Conservation (phyloP, 2,797 vertebrate species). For the Malurus splendens region DNA sequence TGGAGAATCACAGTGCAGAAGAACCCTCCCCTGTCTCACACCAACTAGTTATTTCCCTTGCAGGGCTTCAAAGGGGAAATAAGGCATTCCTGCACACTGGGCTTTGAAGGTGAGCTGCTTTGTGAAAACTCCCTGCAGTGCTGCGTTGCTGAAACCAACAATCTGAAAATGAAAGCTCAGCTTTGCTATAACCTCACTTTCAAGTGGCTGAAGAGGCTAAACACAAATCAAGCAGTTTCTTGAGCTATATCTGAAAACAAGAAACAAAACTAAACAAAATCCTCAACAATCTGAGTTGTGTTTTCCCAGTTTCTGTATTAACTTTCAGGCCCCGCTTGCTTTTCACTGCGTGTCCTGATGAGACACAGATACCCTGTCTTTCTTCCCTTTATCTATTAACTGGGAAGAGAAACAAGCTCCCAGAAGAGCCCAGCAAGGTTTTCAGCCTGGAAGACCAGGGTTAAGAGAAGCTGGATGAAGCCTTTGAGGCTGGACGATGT, state of each 20-base stretch:
- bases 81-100: background rate
- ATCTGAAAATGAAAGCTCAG: background rate
- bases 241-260: background rate
- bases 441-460: background rate
- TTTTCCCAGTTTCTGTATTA: background rate
- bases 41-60: background rate
- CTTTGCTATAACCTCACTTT: background rate
- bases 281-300: background rate
- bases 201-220: background rate
- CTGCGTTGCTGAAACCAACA: background rate
- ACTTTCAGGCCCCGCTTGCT: background rate
- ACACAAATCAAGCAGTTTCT: background rate
- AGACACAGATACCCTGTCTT: background rate
- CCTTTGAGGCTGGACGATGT: background rate
- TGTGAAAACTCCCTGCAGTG: conserved; percentile 27
- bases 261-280: background rate
- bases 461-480: background rate
- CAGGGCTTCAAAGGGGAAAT: background rate
- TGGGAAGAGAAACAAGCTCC: background rate
- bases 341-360: background rate
- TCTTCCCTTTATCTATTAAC: background rate
- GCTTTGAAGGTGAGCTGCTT: conserved; percentile 28
- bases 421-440: background rate
- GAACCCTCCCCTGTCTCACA: background rate
- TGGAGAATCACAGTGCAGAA: background rate